phyloP scores from a whole-genome alignment of 2,888 invertebrate species.

The Chrysodeixis includens region DNA sequence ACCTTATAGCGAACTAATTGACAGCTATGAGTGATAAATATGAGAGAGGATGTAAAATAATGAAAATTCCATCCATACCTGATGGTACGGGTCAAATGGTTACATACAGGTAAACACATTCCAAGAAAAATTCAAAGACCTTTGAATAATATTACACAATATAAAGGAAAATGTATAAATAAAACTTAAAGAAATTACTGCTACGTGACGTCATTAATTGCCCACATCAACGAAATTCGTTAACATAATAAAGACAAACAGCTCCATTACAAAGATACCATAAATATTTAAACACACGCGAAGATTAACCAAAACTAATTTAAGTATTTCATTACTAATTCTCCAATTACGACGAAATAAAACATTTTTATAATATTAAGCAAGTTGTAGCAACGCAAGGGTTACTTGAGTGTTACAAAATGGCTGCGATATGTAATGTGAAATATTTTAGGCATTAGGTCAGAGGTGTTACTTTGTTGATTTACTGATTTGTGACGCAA shows the following conservation, averaged over 20 bases:
- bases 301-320: conserved; percentile 1
- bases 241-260: too few species aligned
- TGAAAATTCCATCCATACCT: neutral
- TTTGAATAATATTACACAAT: neutral
- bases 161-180: neutral
- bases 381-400: conserved; percentile 46
- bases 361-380: conserved; percentile 27
- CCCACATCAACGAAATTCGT: too few species aligned
- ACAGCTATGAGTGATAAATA: neutral
- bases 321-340: conserved; percentile 28
- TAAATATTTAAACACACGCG: neutral
- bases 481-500: conserved; percentile 37
- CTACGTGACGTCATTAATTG: too few species aligned
- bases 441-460: conserved; percentile 40
- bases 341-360: conserved; percentile 19
- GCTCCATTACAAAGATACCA: neutral
- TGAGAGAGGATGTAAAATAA: neutral
- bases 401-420: conserved; percentile 45
- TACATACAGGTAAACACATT: neutral
- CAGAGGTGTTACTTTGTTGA: conserved; percentile 37
- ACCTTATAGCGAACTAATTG: neutral
- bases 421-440: conserved; percentile 32
- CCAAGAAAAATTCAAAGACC: neutral
- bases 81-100: neutral
- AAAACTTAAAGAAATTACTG: too few species aligned